A percentile compares a stretch with the other conserved stretches of the same genome.
phyloP scores from a whole-genome alignment of 1,140 invertebrate genomes.

The Cataglyphis hispanica region DNA sequence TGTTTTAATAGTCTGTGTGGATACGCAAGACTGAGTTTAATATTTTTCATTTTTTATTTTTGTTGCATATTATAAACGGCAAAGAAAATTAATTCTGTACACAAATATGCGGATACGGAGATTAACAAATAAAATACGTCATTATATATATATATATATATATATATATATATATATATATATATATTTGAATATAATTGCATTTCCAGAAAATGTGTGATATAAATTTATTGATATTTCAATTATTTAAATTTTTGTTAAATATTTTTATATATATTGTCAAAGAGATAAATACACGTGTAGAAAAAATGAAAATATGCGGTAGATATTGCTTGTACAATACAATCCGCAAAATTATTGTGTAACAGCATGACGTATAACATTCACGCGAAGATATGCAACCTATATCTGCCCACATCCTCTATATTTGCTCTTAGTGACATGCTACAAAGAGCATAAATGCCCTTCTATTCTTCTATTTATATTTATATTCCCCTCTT shows the following conservation, averaged over 20 bases:
- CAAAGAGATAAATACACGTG: neutral
- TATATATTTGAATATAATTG: neutral
- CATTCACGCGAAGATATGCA: neutral
- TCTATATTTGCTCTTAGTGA: neutral
- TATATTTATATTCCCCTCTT: neutral
- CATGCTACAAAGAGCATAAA: neutral
- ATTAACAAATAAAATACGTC: constrained; percentile 9
- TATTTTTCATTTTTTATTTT: neutral
- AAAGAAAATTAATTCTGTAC: constrained; percentile 24
- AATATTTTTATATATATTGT: neutral
- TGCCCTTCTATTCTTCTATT: neutral
- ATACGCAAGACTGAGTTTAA: neutral
- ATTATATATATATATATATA: neutral
- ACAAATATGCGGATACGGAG: neutral
- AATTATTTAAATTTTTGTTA: neutral
- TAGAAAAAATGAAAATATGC: neutral
- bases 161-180: neutral
- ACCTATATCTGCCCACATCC: neutral
- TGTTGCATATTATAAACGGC: neutral
- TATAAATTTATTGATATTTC: neutral
- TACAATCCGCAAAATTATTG: neutral
- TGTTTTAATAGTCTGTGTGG: constrained; percentile 3
- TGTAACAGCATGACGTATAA: neutral
- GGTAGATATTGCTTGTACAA: constrained; percentile 7
- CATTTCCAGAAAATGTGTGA: neutral